phyloP scores from a whole-genome alignment of 2,797 vertebrate genomes.

The Gallirallus australis region DNA sequence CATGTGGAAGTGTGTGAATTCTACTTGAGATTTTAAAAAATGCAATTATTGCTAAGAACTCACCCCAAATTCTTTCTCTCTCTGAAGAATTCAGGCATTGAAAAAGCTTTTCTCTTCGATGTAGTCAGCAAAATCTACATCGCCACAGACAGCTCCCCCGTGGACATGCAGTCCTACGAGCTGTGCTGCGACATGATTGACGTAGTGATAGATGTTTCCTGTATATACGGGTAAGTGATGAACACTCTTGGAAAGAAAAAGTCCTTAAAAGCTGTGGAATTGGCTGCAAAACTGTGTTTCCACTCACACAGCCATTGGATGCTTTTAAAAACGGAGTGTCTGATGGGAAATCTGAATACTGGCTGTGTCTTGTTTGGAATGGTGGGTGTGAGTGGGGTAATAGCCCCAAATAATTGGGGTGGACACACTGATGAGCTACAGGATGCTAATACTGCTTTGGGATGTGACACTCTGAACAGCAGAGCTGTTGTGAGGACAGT shows the following conservation, averaged over 20 bases:
- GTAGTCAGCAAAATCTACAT: slow-evolving; percentile 99
- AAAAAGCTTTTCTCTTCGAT: slow-evolving; percentile 99
- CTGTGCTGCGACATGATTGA: slow-evolving; percentile 99
- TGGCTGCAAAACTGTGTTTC: background rate
- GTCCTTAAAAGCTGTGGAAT: background rate
- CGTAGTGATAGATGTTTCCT: slow-evolving; percentile 98
- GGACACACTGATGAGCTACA: no score
- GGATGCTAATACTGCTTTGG: background rate
- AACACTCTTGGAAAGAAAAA: background rate
- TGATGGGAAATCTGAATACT: background rate
- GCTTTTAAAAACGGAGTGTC: background rate
- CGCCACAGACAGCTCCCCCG: slow-evolving; percentile 98
- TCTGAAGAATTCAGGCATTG: slow-evolving; percentile 97
- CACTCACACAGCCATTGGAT: background rate
- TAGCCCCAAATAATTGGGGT: background rate
- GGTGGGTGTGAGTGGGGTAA: background rate
- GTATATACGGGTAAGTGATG: slow-evolving; percentile 96
- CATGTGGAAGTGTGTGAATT: background rate
- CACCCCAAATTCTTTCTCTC: slow-evolving; percentile 55
- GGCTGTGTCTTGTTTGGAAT: background rate
- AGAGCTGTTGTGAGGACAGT: rapidly evolving
- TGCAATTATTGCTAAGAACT: slow-evolving; percentile 34
- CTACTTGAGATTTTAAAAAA: background rate
- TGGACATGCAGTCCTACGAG: slow-evolving; percentile 99
- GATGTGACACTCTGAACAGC: background rate